Percentiles rank a stretch among this genome's conserved stretches.
These are phyloP conservation scores for Gymnogyps californianus DNA, from an alignment of 2,113 vertebrate species.

Conservation along the genomic window DNA sequence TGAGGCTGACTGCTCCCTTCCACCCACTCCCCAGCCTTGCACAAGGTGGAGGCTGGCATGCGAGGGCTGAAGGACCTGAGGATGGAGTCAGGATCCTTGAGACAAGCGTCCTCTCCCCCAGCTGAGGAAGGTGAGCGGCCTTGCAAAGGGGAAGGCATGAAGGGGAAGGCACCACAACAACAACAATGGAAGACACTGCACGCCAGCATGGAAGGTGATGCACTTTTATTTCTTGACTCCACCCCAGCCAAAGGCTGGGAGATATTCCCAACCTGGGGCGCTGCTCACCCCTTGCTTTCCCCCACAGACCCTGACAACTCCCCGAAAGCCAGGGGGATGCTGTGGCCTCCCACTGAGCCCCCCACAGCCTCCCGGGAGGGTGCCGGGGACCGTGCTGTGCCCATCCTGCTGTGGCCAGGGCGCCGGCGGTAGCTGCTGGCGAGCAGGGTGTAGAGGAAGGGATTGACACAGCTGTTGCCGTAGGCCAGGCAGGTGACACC, in stretches of 20 bases:
- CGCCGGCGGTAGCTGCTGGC: slow-evolving; percentile 71
- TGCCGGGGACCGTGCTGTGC: fast-evolving
- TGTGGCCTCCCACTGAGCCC: background rate
- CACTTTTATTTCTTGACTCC: background rate
- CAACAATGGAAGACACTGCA: background rate
- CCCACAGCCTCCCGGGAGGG: background rate
- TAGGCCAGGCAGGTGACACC: slow-evolving; percentile 86
- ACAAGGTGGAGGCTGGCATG: background rate
- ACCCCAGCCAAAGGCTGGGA: background rate
- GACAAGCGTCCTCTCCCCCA: background rate
- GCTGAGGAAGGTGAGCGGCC: background rate
- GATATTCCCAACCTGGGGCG: background rate
- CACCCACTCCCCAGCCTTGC: background rate
- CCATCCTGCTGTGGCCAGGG: background rate
- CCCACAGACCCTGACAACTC: background rate
- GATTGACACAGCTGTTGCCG: slow-evolving; percentile 86
- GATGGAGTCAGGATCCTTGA: background rate
- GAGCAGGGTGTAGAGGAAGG: slow-evolving; percentile 83
- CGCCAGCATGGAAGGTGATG: background rate
- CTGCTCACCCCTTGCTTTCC: background rate
- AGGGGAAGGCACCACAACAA: background rate
- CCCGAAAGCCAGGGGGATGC: background rate
- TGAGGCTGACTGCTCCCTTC: background rate
- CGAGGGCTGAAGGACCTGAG: background rate
- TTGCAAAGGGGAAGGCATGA: background rate